Conservation (phyloP, 2,888 invertebrate genomes). For the Xylota segnis region DNA sequence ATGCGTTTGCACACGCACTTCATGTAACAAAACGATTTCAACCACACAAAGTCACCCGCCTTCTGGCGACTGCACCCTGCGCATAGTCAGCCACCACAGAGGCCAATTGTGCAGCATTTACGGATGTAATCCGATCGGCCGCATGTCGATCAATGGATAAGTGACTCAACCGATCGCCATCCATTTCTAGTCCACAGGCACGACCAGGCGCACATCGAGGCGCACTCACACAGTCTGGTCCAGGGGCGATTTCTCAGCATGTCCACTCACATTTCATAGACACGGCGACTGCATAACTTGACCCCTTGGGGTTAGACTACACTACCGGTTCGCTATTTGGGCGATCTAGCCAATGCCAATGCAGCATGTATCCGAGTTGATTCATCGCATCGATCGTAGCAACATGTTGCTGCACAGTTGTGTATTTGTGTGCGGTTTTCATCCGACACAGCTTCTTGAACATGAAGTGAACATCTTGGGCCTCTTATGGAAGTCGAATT, state of each 20-base stretch:
- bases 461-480: conserved; percentile 40
- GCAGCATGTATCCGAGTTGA: conserved; percentile 59
- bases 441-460: conserved; percentile 47
- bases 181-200: conserved; percentile 57
- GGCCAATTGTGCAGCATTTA: conserved; percentile 49
- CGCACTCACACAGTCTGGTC: neutral
- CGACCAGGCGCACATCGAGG: neutral
- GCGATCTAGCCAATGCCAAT: conserved; percentile 37
- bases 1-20: conserved; percentile 57
- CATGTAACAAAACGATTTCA: conserved; percentile 60
- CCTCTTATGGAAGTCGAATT: conserved; percentile 69
- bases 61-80: conserved; percentile 7
- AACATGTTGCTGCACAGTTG: conserved; percentile 58
- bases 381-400: conserved; percentile 49
- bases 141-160: conserved; percentile 73
- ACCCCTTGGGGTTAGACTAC: conserved; percentile 66
- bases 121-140: conserved; percentile 75
- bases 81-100: conserved; percentile 7
- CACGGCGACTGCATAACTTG: conserved; percentile 71
- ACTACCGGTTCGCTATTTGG: conserved; percentile 24
- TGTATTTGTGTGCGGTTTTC: conserved; percentile 14
- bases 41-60: conserved; percentile 38
- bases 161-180: conserved; percentile 72
- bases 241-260: conserved; percentile 29
- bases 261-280: conserved; percentile 65